Percentiles rank a stretch among this genome's conserved stretches.
phyloP scores from a whole-genome alignment of 2,888 invertebrate genomes.

The Thymelicus acteon region DNA sequence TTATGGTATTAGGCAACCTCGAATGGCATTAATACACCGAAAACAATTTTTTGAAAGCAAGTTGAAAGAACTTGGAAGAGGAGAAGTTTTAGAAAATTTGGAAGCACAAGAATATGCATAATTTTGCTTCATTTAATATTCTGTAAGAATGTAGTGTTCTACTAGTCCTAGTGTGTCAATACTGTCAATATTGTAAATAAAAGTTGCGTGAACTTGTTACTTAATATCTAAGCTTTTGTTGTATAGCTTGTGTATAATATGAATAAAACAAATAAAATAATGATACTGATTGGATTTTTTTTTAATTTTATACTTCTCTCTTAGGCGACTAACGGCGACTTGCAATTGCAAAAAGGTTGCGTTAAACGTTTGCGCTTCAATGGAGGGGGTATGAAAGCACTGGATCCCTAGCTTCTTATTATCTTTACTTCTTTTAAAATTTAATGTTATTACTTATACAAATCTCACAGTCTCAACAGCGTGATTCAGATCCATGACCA shows the following conservation, averaged over 20 bases:
- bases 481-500: no score
- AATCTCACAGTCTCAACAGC: no score
- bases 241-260: not conserved
- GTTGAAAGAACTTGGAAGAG: conserved; percentile 55
- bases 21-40: conserved; percentile 87
- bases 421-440: no score
- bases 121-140: not conserved
- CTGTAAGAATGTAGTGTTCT: not conserved
- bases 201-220: not conserved
- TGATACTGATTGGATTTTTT: no score
- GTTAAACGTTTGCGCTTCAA: no score
- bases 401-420: no score
- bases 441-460: no score
- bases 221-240: not conserved
- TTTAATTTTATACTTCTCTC: no score
- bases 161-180: not conserved
- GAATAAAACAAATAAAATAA: not conserved
- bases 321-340: no score
- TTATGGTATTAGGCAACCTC: conserved; percentile 86
- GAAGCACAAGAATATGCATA: conserved; percentile 11
- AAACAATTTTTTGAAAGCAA: conserved; percentile 87
- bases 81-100: conserved; percentile 27
- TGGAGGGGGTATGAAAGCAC: no score
- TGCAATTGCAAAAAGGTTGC: no score
- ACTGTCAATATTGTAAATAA: not conserved